Evolutionary conservation across 92 coral and sea anemone genomes (phyloP).

Genomic region (Epizoanthus rinbou): DNA sequence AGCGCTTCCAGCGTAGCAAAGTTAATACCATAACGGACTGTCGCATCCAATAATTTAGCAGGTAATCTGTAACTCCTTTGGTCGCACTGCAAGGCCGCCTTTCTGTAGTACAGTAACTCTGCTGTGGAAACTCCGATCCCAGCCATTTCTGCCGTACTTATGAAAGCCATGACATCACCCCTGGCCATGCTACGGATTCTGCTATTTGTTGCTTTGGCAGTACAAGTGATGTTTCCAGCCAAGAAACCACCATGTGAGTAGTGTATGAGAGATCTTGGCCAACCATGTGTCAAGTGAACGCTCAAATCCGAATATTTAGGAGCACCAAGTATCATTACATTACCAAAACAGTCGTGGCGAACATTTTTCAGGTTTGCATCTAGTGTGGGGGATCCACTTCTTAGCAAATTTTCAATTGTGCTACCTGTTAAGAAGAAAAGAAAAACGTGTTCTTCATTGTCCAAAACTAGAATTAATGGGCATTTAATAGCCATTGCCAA

Average conservation of each 20-base stretch:
- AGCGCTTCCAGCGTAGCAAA: no score
- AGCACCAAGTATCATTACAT: no score
- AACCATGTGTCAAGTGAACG: not conserved
- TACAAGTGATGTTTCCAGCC: constrained; percentile 29
- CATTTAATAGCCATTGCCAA: no score
- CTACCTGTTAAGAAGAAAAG: no score
- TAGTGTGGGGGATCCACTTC: no score
- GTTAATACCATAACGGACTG: not conserved
- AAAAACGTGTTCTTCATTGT: no score
- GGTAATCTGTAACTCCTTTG: not conserved
- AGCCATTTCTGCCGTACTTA: not conserved
- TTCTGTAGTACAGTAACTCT: constrained; percentile 5
- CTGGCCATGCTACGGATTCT: constrained; percentile 10
- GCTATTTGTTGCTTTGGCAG: constrained; percentile 15
- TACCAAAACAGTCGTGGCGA: no score
- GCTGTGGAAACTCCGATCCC: not conserved
- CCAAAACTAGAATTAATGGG: no score
- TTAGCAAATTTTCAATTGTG: no score
- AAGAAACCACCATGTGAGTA: not conserved
- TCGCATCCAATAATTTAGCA: not conserved
- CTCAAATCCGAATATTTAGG: no score
- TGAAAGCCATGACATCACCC: not conserved
- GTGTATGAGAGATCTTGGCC: not conserved
- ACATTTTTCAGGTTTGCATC: no score
- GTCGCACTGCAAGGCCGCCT: constrained; percentile 13